These are phyloP conservation scores for Xestia sexstrigata DNA, from an alignment of 2,888 invertebrate genomes.

Conservation along the genomic window DNA sequence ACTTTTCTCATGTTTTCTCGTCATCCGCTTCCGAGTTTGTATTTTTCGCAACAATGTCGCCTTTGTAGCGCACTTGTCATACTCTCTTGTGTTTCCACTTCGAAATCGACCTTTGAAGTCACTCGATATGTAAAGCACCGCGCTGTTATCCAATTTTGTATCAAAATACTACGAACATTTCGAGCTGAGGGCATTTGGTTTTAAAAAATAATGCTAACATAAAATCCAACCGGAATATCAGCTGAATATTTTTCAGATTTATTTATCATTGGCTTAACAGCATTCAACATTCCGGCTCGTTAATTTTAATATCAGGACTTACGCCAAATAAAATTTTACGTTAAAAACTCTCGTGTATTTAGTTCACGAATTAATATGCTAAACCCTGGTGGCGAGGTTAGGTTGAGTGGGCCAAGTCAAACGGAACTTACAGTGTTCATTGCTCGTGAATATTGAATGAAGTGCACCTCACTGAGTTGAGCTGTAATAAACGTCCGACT, in stretches of 20 bases:
- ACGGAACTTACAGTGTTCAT: conserved; percentile 72
- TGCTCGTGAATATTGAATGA: conserved; percentile 79
- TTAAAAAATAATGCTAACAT: conserved; percentile 46
- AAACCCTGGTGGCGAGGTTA: conserved; percentile 68
- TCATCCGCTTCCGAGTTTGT: conserved; percentile 19
- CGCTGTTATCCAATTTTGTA: conserved; percentile 69
- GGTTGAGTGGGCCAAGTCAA: conserved; percentile 71
- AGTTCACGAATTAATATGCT: conserved; percentile 62
- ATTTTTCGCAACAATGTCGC: conserved; percentile 52
- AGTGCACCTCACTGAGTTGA: conserved; percentile 64
- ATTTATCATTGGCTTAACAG: conserved; percentile 41
- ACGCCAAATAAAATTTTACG: conserved; percentile 44
- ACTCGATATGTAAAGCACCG: conserved; percentile 71
- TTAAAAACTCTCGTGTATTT: conserved; percentile 52
- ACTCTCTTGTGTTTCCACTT: conserved; percentile 46
- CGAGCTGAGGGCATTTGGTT: conserved; percentile 31
- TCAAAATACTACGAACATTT: conserved; percentile 60
- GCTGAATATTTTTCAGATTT: conserved; percentile 40
- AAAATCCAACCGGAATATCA: conserved; percentile 15
- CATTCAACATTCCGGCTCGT: conserved; percentile 45
- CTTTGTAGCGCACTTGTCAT: conserved; percentile 58
- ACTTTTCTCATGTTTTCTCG: conserved; percentile 16
- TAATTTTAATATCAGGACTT: conserved; percentile 49
- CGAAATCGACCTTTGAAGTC: conserved; percentile 65
- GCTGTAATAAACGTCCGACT: conserved; percentile 76